Percentiles rank a stretch among this genome's conserved stretches.
These are phyloP conservation scores for Cerastoderma edule DNA, from an alignment of 2,888 invertebrate species.

Conservation along the genomic window DNA sequence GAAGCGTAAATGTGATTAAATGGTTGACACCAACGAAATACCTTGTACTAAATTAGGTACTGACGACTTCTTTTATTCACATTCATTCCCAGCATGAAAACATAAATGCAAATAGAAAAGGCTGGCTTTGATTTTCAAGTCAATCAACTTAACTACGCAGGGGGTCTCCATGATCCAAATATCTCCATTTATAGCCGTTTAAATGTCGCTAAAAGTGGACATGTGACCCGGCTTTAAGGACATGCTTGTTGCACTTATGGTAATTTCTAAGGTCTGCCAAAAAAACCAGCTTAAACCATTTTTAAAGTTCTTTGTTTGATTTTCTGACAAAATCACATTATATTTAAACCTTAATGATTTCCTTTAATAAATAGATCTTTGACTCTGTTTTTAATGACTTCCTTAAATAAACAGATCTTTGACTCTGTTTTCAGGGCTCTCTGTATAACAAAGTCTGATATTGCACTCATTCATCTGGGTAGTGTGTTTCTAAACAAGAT, in stretches of 20 bases:
- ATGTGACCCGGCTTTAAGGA: conserved; percentile 28
- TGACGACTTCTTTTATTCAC: conserved; percentile 1
- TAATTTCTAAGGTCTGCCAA: no score
- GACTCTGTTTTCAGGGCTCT: not conserved
- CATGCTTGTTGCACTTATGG: not conserved
- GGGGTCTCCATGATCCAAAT: conserved; percentile 21
- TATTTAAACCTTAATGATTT: no score
- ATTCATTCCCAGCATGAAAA: conserved; percentile 12
- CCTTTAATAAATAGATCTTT: no score
- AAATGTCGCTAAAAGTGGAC: conserved; percentile 36
- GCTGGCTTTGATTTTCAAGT: conserved; percentile 10
- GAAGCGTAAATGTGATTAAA: no score
- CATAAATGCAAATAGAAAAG: conserved; percentile 15
- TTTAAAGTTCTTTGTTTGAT: no score
- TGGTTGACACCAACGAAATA: conserved; percentile 9
- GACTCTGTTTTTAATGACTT: no score
- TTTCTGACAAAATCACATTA: no score
- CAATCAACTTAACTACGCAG: conserved; percentile 5
- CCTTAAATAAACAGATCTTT: no score
- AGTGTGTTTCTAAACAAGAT: not conserved
- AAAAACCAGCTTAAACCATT: no score
- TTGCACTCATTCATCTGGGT: not conserved
- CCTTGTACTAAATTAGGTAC: not conserved
- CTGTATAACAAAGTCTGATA: not conserved
- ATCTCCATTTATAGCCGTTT: conserved; percentile 36